These are phyloP conservation scores for Leptinotarsa haldemani DNA, from an alignment of 2,888 invertebrate species.

Conservation along the genomic window DNA sequence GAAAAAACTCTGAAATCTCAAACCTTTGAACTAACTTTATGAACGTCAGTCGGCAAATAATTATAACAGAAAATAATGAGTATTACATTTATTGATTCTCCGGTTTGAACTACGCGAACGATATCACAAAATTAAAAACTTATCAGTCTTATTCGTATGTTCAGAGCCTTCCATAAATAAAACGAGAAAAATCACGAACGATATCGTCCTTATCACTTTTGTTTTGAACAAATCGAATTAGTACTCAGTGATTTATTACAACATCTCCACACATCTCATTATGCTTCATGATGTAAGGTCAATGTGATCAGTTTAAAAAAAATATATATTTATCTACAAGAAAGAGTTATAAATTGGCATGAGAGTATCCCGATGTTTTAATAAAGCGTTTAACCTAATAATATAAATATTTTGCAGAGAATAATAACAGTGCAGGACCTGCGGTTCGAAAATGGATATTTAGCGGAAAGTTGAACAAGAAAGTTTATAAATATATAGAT, in stretches of 20 bases:
- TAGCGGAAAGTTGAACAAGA: slow-evolving; percentile 36
- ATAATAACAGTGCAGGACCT: slow-evolving; percentile 35
- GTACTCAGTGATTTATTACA: slow-evolving; percentile 18
- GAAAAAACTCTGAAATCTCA: background rate
- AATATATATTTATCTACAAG: slow-evolving; percentile 29
- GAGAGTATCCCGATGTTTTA: slow-evolving; percentile 39
- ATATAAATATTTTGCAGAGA: slow-evolving; percentile 44
- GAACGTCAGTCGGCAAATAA: background rate
- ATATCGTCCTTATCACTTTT: slow-evolving; percentile 9
- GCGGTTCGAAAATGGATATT: slow-evolving; percentile 34
- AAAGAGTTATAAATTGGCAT: slow-evolving; percentile 34
- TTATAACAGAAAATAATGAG: background rate
- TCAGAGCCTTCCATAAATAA: background rate
- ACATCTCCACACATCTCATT: slow-evolving; percentile 15
- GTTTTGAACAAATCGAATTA: slow-evolving; percentile 19
- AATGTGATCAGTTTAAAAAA: slow-evolving; percentile 41
- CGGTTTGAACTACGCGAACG: background rate
- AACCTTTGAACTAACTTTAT: background rate
- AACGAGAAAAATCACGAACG: slow-evolving; percentile 12
- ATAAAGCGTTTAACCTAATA: slow-evolving; percentile 42
- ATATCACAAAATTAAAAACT: background rate
- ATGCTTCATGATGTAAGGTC: slow-evolving; percentile 40
- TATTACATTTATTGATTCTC: background rate
- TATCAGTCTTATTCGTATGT: slow-evolving; percentile 10
- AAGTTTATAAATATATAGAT: slow-evolving; percentile 34